Evolutionary conservation across 2,888 invertebrate genomes (phyloP).

Genomic region (Schrankia costaestrigalis): DNA sequence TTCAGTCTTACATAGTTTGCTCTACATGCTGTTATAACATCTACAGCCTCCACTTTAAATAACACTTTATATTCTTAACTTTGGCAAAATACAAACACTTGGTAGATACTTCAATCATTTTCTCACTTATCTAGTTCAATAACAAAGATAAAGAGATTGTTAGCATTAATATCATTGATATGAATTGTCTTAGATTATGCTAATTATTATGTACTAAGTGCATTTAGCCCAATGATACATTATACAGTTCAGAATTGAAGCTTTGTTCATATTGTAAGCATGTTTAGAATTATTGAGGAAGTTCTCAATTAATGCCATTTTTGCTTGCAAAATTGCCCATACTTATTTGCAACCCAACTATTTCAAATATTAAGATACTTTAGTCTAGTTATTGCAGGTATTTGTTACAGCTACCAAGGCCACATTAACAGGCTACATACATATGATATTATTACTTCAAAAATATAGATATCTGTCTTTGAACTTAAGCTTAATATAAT

Average conservation of each 20-base stretch:
- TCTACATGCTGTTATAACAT: constrained; percentile 16
- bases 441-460: constrained; percentile 42
- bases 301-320: background rate
- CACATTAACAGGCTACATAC: constrained; percentile 37
- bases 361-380: constrained; percentile 8
- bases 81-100: constrained; percentile 31
- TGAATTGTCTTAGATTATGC: no score
- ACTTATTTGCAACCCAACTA: constrained; percentile 15
- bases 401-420: constrained; percentile 45
- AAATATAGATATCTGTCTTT: constrained; percentile 30
- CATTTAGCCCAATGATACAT: no score
- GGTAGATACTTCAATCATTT: constrained; percentile 11
- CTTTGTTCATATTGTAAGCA: background rate
- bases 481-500: no score
- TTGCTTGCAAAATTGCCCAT: background rate
- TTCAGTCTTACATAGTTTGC: constrained; percentile 39
- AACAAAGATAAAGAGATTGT: constrained; percentile 4
- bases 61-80: constrained; percentile 30
- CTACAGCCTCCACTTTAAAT: constrained; percentile 22
- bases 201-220: no score
- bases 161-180: constrained; percentile 11
- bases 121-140: constrained; percentile 13
- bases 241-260: no score
- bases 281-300: background rate
- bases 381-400: constrained; percentile 32